These are phyloP conservation scores for Lerista edwardsae DNA, from an alignment of 2,797 vertebrate genomes.

Conservation along the genomic window DNA sequence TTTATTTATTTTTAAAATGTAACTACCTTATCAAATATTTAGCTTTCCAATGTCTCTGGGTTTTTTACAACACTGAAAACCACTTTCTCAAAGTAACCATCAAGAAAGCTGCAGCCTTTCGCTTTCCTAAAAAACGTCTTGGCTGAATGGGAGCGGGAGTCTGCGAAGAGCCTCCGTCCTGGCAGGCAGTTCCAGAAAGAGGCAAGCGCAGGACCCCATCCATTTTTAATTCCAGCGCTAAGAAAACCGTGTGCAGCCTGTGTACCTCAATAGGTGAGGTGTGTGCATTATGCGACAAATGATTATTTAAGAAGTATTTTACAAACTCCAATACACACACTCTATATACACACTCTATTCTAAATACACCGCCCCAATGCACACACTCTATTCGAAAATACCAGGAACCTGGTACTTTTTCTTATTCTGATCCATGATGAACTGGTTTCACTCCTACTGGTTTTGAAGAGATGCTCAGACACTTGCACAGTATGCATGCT, in stretches of 20 bases:
- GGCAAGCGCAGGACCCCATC: conserved; percentile 63
- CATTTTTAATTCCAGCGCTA: conserved; percentile 77
- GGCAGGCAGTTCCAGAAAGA: conserved; percentile 52
- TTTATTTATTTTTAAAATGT: conserved; percentile 35
- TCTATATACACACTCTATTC: no score
- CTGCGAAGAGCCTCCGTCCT: conserved; percentile 56
- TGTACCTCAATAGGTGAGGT: conserved; percentile 65
- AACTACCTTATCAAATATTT: not conserved
- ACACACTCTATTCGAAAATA: conserved; percentile 41
- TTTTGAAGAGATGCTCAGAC: conserved; percentile 54
- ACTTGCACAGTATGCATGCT: no score
- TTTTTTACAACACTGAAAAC: not conserved
- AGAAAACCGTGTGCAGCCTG: conserved; percentile 66
- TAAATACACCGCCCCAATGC: no score
- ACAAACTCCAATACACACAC: no score
- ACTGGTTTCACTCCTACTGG: conserved; percentile 51
- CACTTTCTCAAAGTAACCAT: conserved; percentile 30
- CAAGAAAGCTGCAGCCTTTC: not conserved
- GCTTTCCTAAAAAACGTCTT: conserved; percentile 1
- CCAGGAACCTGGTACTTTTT: conserved; percentile 56
- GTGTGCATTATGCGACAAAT: conserved; percentile 76
- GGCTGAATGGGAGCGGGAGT: conserved; percentile 46
- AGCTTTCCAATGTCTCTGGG: conserved; percentile 22
- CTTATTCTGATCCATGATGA: conserved; percentile 52
- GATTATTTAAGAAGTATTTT: conserved; percentile 79